Percentiles rank a stretch among this genome's conserved stretches.
These are phyloP conservation scores for Pomacea maculata DNA, from an alignment of 1,140 invertebrate species.

Conservation along the genomic window DNA sequence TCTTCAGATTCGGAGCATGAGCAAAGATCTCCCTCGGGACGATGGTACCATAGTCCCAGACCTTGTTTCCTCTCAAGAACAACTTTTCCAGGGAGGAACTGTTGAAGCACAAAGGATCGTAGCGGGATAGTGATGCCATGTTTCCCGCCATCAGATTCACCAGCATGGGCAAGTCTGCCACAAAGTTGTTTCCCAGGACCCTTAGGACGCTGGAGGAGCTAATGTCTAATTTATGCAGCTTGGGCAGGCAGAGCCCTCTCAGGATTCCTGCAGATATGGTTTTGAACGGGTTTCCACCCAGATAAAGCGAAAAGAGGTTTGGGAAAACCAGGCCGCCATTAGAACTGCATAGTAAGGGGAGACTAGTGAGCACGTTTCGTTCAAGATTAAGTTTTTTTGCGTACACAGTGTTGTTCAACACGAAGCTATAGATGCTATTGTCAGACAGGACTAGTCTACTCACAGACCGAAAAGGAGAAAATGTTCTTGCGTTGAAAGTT, in stretches of 20 bases:
- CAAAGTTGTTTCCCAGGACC: background rate
- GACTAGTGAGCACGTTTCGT: background rate
- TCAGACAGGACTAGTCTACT: background rate
- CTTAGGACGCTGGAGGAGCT: background rate
- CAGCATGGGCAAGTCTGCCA: background rate
- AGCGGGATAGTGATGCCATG: background rate
- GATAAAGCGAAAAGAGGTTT: background rate
- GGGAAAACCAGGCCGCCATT: background rate
- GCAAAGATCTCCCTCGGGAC: background rate
- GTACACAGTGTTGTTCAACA: background rate
- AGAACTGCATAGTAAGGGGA: background rate
- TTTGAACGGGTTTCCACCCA: background rate
- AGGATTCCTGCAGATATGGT: background rate
- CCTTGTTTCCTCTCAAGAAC: background rate
- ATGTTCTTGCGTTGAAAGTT: background rate
- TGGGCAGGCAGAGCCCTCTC: background rate
- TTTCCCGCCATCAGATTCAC: background rate
- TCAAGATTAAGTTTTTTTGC: background rate
- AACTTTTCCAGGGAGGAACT: slow-evolving; percentile 1
- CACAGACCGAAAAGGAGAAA: background rate
- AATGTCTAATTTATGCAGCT: slow-evolving; percentile 1
- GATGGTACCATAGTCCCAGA: background rate
- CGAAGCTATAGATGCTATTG: background rate
- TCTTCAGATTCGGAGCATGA: background rate
- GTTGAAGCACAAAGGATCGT: background rate